A percentile compares a stretch with the other conserved stretches of the same genome.
Conservation (phyloP, 2,797 vertebrate species). For the Spinus pinus region DNA sequence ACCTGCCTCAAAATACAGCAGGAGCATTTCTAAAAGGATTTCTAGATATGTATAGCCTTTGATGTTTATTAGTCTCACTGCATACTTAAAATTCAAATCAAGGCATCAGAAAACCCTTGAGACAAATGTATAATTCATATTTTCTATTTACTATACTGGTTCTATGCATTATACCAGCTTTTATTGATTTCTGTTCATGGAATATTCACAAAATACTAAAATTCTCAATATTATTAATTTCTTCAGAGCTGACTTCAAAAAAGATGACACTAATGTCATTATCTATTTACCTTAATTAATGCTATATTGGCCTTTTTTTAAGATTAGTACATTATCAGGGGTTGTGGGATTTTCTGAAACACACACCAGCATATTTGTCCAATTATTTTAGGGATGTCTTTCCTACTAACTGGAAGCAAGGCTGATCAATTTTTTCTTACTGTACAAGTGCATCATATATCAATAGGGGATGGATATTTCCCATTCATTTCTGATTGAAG, state of each 20-base stretch:
- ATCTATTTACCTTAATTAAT: not conserved
- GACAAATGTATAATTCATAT: not conserved
- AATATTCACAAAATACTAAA: not conserved
- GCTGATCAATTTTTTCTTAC: not conserved
- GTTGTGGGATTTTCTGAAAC: not conserved
- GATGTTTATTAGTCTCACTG: not conserved
- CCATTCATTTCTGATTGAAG: not conserved
- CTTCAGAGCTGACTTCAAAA: not conserved
- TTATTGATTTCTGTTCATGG: not conserved
- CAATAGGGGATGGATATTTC: not conserved
- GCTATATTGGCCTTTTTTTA: not conserved
- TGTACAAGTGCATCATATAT: not conserved
- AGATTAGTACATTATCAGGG: not conserved
- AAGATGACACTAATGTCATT: not conserved
- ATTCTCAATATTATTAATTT: not conserved
- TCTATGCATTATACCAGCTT: not conserved
- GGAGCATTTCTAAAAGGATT: not conserved
- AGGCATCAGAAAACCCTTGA: not conserved
- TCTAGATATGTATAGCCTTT: not conserved
- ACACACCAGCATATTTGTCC: not conserved
- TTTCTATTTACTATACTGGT: not conserved
- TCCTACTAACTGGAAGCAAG: not conserved
- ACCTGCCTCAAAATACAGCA: not conserved
- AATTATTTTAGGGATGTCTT: not conserved
- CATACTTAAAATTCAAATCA: not conserved